phyloP scores from a whole-genome alignment of 2,888 invertebrate species.

The Gastrophysa polygoni region DNA sequence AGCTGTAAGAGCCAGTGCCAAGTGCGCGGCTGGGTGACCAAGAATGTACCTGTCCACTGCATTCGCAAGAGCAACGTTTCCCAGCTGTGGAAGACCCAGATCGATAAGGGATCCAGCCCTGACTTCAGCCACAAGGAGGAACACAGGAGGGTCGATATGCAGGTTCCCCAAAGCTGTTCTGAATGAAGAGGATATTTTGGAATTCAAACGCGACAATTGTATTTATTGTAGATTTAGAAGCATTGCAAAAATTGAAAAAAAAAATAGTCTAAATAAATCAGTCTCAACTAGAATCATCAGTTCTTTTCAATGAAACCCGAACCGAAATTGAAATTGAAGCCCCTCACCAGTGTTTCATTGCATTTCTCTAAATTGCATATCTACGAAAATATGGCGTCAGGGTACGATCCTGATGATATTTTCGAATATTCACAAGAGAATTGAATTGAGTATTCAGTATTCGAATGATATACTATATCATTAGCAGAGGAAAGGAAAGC shows the following conservation, averaged over 20 bases:
- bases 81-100: slow-evolving; percentile 52
- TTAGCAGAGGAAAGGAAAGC: no score
- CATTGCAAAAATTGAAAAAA: slow-evolving; percentile 26
- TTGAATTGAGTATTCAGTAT: no score
- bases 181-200: slow-evolving; percentile 7
- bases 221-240: slow-evolving; percentile 18
- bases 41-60: slow-evolving; percentile 60
- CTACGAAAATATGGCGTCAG: no score
- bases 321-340: no score
- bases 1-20: slow-evolving; percentile 61
- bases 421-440: no score
- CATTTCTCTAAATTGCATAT: no score
- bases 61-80: slow-evolving; percentile 48
- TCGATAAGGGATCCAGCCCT: slow-evolving; percentile 60
- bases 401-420: no score
- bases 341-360: no score
- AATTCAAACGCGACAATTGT: neutral
- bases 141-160: slow-evolving; percentile 51
- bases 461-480: no score
- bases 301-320: no score
- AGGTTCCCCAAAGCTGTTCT: slow-evolving; percentile 48
- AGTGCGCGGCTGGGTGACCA: slow-evolving; percentile 48
- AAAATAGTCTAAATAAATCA: slow-evolving; percentile 3
- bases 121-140: slow-evolving; percentile 59
- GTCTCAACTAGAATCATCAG: no score